phyloP scores from a whole-genome alignment of 2,113 vertebrate genomes.

The Centropus unirufus region DNA sequence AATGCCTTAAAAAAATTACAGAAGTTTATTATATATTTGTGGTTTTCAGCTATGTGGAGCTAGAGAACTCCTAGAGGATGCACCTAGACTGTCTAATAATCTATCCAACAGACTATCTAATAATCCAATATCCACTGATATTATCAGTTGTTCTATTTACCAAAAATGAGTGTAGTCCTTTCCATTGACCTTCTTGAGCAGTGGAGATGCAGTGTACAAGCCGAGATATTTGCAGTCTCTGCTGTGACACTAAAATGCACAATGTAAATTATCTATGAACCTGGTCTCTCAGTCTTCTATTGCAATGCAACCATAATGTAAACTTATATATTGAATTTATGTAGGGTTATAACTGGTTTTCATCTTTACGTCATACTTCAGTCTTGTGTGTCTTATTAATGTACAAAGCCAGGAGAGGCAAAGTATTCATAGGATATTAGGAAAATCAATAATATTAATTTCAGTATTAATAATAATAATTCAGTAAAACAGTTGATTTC shows the following conservation, averaged over 20 bases:
- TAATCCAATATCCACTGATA: too few species aligned
- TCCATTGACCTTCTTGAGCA: neutral
- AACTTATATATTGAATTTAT: neutral
- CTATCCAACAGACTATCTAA: too few species aligned
- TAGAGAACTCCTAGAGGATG: neutral
- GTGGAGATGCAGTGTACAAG: neutral
- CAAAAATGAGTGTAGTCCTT: neutral
- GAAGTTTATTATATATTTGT: neutral
- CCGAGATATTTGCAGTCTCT: neutral
- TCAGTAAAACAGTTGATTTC: neutral
- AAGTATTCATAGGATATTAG: neutral
- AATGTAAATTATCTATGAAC: neutral
- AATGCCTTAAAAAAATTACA: neutral
- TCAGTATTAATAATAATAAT: neutral
- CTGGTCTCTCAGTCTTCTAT: neutral
- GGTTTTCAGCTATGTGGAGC: neutral
- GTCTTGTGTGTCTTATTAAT: neutral
- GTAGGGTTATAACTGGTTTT: neutral
- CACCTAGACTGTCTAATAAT: neutral
- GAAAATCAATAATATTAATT: neutral
- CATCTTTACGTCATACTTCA: neutral
- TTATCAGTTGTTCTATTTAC: neutral
- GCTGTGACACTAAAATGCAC: neutral
- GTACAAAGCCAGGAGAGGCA: neutral
- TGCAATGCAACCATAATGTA: neutral